A percentile compares a stretch with the other conserved stretches of the same genome.
Conservation (phyloP, 2,113 vertebrate genomes). For the Naja naja region DNA sequence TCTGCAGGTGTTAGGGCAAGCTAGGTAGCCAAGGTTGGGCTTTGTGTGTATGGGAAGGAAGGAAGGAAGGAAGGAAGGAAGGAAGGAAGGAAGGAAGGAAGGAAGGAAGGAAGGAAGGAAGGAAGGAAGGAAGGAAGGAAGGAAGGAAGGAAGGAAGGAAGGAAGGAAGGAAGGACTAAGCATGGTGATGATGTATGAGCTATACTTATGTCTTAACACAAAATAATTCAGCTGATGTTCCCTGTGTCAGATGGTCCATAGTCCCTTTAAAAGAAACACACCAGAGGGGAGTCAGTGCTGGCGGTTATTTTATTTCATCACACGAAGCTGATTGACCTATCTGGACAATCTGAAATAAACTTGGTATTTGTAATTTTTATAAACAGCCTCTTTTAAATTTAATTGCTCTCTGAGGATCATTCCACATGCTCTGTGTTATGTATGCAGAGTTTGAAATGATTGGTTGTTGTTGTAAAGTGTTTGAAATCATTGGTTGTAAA, state of each 20-base stretch:
- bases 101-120: background rate
- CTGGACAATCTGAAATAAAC: background rate
- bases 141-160: too few relatives aligned
- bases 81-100: too few relatives aligned
- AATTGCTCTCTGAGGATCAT: background rate
- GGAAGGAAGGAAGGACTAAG: background rate
- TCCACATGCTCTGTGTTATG: too few relatives aligned
- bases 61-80: accelerated
- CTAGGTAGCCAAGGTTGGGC: background rate
- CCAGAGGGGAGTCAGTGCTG: background rate
- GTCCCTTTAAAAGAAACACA: background rate
- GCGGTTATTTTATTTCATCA: background rate
- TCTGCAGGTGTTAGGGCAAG: background rate
- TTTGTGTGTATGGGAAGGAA: background rate
- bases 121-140: background rate
- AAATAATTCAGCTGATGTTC: background rate
- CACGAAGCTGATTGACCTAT: background rate
- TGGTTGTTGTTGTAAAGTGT: too few relatives aligned
- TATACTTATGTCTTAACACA: background rate
- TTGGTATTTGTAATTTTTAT: conserved; percentile 2
- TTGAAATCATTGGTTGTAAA: too few relatives aligned
- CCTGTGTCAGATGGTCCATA: background rate
- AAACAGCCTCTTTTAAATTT: background rate
- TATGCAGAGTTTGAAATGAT: too few relatives aligned
- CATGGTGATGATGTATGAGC: background rate